A percentile compares a stretch with the other conserved stretches of the same genome.
Evolutionary conservation across 2,113 vertebrate genomes (phyloP).

Genomic region (Pseudorasbora parva): DNA sequence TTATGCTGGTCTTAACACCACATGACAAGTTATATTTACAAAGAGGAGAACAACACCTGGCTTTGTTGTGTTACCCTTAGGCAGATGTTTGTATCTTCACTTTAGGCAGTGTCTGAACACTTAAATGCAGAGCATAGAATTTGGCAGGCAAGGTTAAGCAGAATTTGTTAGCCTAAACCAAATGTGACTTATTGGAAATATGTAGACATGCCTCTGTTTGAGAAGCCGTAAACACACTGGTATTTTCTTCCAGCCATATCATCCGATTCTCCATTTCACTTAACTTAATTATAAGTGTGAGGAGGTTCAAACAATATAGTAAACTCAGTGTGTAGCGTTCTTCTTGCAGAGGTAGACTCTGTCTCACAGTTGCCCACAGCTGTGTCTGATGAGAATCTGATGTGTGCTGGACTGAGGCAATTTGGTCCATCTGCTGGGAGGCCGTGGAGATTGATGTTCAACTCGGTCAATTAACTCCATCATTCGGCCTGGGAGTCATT

Average conservation of each 20-base stretch:
- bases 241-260: background rate
- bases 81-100: slow-evolving; percentile 18
- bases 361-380: slow-evolving; percentile 54
- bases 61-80: slow-evolving; percentile 47
- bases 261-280: background rate
- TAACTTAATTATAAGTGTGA: slow-evolving; percentile 6
- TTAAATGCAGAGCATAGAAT: background rate
- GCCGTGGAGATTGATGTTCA: slow-evolving; percentile 69
- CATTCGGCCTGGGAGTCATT: slow-evolving; percentile 70
- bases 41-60: slow-evolving; percentile 60
- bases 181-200: slow-evolving; percentile 15
- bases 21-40: slow-evolving; percentile 76
- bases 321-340: slow-evolving; percentile 3
- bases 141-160: background rate
- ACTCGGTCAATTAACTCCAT: slow-evolving; percentile 75
- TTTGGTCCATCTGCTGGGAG: slow-evolving; percentile 72
- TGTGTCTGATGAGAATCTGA: slow-evolving; percentile 63
- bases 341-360: background rate
- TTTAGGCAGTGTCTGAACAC: background rate
- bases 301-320: background rate
- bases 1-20: slow-evolving; percentile 69
- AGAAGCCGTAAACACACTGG: background rate
- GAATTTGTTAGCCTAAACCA: background rate
- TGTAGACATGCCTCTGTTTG: background rate
- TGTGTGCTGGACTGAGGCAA: slow-evolving; percentile 67